Conservation (phyloP, 2,797 vertebrate species). For the Rhinoraja longicauda region DNA sequence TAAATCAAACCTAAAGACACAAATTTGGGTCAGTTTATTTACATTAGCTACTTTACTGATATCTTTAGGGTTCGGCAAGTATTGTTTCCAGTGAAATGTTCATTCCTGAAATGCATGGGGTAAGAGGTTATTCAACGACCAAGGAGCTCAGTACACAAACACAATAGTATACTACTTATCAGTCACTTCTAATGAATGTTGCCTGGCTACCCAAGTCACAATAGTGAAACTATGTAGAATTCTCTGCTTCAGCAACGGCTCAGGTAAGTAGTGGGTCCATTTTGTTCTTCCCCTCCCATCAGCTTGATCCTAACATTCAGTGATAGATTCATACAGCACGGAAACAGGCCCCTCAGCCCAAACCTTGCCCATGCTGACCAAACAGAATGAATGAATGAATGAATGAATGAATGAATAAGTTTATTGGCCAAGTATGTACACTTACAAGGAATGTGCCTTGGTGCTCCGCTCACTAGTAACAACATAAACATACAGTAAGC, state of each 20-base stretch:
- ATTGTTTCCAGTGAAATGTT: not conserved
- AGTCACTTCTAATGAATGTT: not conserved
- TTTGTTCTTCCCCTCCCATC: not conserved
- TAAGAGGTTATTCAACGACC: not conserved
- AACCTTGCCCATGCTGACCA: no score
- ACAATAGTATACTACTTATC: not conserved
- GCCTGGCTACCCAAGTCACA: not conserved
- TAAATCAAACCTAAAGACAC: no score
- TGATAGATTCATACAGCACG: no score
- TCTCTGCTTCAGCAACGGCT: not conserved
- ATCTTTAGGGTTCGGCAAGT: not conserved
- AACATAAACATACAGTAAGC: no score
- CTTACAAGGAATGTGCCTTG: no score
- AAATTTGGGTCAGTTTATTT: not conserved
- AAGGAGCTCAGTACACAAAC: not conserved
- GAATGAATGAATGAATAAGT: no score
- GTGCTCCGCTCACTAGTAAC: no score
- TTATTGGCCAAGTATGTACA: no score
- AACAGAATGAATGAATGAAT: no score
- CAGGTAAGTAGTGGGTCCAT: not conserved
- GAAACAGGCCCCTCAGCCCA: no score
- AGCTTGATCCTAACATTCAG: not conserved
- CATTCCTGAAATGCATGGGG: not conserved
- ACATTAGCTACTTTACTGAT: not conserved
- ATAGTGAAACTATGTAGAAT: not conserved